Base-by-base conservation (phyloP, 1,140 invertebrate species). In the Bombyx mori region DNA sequence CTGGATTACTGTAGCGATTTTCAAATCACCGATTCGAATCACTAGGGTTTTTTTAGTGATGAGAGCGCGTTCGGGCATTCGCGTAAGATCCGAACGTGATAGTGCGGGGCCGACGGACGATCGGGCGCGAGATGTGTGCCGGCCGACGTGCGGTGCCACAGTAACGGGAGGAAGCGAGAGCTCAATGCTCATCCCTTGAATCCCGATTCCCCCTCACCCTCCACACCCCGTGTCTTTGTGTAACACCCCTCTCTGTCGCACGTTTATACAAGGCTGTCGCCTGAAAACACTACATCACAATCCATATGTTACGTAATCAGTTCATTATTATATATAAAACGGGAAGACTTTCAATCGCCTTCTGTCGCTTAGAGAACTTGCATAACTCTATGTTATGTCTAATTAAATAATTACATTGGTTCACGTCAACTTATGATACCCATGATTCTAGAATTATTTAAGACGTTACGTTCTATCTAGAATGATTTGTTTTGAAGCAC, bases 121-220 rank as follows among this genome's bases (percentile, higher is more conserved):
- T 35, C 63, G 51, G 48, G 56, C 61, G 50, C 58, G 66, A 69
- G 69, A 72, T 81, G 83, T 84, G 83, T 73, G 79, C 52, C 75
- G 71, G 65, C 73, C 75, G 77, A 75, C 82, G 82, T 69, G 73
- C 82, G 72, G 71, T 78, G 73, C 76, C 76, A 77, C 75, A 85
- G 77, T 85, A 87, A 82, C 79, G 64, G 76, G 82, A 84, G 82
- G 81, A 83, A 80, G 81, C 74, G 82, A 84, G 78, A 86, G 58
- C 26, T 35, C 26, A 69, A 65, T 69, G 78, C 79, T 81, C 82
- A 87, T 87, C 84, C 82, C 83, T 86, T 79, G 79, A 76, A 85
- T 86, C 82, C 82, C 79, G 78, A 86, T 82, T 82, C 54, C 68
- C 77, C 69, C 73, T 65, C 68, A 59, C 78, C 63, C 75, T 68